Evolutionary conservation across 2,113 vertebrate genomes (phyloP).

Genomic region (Dendropsophus ebraccatus): DNA sequence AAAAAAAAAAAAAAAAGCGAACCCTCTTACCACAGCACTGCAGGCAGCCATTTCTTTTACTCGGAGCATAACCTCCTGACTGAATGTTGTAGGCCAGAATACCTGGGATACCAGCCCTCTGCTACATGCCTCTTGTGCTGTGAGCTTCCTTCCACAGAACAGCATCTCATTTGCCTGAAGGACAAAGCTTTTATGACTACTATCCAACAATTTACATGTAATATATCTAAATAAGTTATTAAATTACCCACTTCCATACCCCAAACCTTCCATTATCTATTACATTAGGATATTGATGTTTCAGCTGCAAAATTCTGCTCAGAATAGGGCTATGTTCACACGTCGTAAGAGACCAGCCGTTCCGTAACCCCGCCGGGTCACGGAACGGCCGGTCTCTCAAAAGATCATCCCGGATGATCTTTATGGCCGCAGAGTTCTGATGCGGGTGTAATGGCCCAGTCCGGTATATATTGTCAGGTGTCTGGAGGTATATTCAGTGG

Average conservation of each 20-base stretch:
- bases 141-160: constrained; percentile 95
- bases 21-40: constrained; percentile 87
- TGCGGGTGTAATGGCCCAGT: too few relatives aligned
- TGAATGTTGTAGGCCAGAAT: constrained; percentile 98
- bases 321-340: too few relatives aligned
- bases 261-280: background rate
- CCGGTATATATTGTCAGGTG: too few relatives aligned
- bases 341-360: too few relatives aligned
- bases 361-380: too few relatives aligned
- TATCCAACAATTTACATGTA: background rate
- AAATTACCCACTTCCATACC: background rate
- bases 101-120: constrained; percentile 95
- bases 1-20: background rate
- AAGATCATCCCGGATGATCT: too few relatives aligned
- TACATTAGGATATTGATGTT: background rate
- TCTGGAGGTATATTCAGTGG: too few relatives aligned
- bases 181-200: background rate
- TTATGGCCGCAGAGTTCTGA: too few relatives aligned
- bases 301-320: too few relatives aligned
- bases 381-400: too few relatives aligned
- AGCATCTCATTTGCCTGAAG: constrained; percentile 96
- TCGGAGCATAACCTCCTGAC: constrained; percentile 95
- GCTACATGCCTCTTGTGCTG: constrained; percentile 94
- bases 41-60: constrained; percentile 98
- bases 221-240: background rate